Conservation (phyloP, 2,888 invertebrate species). For the Synanthedon myopaeformis region DNA sequence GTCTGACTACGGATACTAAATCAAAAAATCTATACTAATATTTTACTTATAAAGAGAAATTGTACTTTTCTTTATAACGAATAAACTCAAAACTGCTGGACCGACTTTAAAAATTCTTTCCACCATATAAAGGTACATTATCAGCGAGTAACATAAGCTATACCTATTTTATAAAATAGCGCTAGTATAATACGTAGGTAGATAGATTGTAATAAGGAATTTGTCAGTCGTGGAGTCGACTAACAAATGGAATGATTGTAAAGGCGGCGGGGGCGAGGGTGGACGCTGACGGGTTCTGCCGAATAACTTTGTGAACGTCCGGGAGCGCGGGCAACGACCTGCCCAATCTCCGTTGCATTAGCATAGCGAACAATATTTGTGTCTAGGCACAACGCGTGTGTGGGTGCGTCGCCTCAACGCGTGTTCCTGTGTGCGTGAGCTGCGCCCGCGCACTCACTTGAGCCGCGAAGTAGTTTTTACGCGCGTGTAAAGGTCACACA, state of each 20-base stretch:
- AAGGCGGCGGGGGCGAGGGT: conserved; percentile 44
- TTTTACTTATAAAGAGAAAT: too few relatives aligned
- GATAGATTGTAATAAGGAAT: background rate
- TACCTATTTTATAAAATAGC: too few relatives aligned
- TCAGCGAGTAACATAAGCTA: too few relatives aligned
- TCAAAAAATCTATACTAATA: too few relatives aligned
- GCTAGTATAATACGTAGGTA: background rate
- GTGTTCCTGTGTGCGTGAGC: conserved; percentile 13
- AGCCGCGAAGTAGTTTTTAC: conserved; percentile 14
- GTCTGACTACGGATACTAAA: too few relatives aligned
- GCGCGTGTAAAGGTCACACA: conserved; percentile 9
- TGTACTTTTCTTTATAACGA: too few relatives aligned
- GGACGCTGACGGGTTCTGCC: conserved; percentile 49
- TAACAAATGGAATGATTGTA: conserved; percentile 13
- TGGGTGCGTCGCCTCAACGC: background rate
- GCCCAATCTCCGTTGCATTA: conserved; percentile 71
- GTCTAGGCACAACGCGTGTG: conserved; percentile 20
- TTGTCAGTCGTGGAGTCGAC: conserved; percentile 1
- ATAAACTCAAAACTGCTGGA: too few relatives aligned
- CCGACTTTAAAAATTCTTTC: too few relatives aligned
- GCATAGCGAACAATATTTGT: conserved; percentile 69
- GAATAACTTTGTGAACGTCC: conserved; percentile 44
- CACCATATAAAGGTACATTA: too few relatives aligned
- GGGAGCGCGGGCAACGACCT: conserved; percentile 68
- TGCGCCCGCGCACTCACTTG: conserved; percentile 21